A percentile compares a stretch with the other conserved stretches of the same genome.
phyloP scores from a whole-genome alignment of 2,888 invertebrate species.

The Yponomeuta evonymella region DNA sequence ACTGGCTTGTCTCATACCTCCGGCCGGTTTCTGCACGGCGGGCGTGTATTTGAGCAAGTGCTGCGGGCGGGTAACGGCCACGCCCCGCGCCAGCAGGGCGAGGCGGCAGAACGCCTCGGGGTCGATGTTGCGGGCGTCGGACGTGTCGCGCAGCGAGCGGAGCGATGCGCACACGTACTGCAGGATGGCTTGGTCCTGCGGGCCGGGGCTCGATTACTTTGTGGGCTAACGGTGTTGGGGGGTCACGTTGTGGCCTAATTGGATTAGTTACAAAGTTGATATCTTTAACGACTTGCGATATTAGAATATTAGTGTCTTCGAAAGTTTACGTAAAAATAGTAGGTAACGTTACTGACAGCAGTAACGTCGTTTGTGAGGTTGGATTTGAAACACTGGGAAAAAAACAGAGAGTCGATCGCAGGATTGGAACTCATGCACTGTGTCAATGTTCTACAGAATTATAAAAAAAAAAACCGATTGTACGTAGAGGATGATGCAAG shows the following conservation, averaged over 20 bases:
- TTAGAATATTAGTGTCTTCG: too few relatives aligned
- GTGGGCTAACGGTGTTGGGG: too few relatives aligned
- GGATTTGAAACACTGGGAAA: too few relatives aligned
- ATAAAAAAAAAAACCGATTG: not conserved
- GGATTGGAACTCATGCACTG: not conserved
- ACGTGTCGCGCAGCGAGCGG: constrained; percentile 76
- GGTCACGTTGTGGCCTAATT: too few relatives aligned
- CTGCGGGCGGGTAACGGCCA: constrained; percentile 88
- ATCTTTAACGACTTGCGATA: too few relatives aligned
- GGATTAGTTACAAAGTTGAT: too few relatives aligned
- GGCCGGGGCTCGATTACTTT: not conserved
- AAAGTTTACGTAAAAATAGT: too few relatives aligned
- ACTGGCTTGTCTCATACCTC: constrained; percentile 35
- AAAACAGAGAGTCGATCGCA: too few relatives aligned
- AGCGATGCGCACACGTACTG: constrained; percentile 84
- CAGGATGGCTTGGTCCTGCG: constrained; percentile 88
- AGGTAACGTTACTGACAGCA: too few relatives aligned
- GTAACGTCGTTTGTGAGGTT: too few relatives aligned
- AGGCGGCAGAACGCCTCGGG: constrained; percentile 94
- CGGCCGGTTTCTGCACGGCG: constrained; percentile 49
- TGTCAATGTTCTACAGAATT: not conserved
- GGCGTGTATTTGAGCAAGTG: constrained; percentile 78
- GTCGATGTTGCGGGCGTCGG: constrained; percentile 84
- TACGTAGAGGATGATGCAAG: not conserved
- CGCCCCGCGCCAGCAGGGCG: constrained; percentile 87